Conservation (phyloP, 2,113 vertebrate species). For the Leucopsar rothschildi region DNA sequence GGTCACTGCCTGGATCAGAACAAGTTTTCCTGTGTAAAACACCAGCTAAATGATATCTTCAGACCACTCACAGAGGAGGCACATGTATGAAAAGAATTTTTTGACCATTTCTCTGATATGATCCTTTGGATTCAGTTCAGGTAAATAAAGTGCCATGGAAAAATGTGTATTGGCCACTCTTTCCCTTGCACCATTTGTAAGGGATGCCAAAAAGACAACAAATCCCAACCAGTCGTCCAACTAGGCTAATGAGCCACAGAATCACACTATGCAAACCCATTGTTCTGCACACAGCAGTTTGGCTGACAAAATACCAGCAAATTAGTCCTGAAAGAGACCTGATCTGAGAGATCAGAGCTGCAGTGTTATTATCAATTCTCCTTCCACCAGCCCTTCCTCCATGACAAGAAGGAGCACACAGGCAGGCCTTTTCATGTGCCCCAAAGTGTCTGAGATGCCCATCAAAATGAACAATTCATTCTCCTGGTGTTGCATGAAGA, state of each 20-base stretch:
- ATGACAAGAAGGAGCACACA: constrained; percentile 7
- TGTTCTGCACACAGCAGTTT: background rate
- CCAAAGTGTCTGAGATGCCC: constrained; percentile 12
- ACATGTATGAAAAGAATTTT: background rate
- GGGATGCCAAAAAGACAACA: background rate
- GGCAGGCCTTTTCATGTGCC: constrained; percentile 5
- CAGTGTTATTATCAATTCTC: background rate
- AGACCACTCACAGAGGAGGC: background rate
- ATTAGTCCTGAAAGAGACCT: background rate
- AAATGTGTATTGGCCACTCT: background rate
- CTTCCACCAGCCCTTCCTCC: background rate
- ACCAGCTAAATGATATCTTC: background rate
- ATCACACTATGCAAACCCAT: background rate
- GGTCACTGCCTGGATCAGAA: background rate
- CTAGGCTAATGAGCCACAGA: background rate
- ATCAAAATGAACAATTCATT: constrained; percentile 9
- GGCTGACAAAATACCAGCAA: background rate
- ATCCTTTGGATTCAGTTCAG: background rate
- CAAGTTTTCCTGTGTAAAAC: background rate
- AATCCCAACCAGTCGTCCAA: background rate
- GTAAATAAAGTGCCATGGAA: background rate
- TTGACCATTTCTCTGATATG: background rate
- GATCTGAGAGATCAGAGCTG: background rate
- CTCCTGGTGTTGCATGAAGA: constrained; percentile 7
- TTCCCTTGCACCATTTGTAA: background rate